Percentiles rank a stretch among this genome's conserved stretches.
Conservation (phyloP, 2,113 vertebrate species). For the Saimiri boliviensis region DNA sequence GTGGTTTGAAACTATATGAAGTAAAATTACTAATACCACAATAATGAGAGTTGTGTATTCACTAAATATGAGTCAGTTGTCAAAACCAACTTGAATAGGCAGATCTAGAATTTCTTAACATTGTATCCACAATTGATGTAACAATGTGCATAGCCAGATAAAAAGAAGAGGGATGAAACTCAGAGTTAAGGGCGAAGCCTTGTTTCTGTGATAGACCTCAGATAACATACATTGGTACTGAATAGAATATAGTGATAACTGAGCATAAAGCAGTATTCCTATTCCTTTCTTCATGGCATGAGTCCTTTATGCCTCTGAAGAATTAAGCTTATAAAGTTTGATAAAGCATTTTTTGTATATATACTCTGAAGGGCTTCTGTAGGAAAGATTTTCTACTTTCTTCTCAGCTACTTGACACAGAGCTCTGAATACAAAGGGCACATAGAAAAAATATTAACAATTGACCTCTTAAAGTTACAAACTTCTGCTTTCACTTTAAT, state of each 20-base stretch:
- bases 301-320: neutral
- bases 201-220: neutral
- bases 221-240: neutral
- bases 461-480: neutral
- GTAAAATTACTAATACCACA: neutral
- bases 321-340: neutral
- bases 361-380: neutral
- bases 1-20: neutral
- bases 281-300: neutral
- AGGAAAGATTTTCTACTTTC: neutral
- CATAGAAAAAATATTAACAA: neutral
- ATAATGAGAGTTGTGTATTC: neutral
- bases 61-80: neutral
- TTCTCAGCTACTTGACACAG: neutral
- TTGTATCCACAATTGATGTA: neutral
- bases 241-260: neutral
- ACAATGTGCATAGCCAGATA: neutral
- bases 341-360: neutral
- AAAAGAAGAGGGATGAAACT: neutral
- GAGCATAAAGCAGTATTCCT: neutral
- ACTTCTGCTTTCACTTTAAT: slow-evolving; percentile 53
- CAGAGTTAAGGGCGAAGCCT: neutral
- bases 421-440: neutral
- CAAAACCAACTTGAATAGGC: neutral
- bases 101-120: neutral